Conservation (phyloP, 2,797 vertebrate species). For the Neomorphus geoffroyi region DNA sequence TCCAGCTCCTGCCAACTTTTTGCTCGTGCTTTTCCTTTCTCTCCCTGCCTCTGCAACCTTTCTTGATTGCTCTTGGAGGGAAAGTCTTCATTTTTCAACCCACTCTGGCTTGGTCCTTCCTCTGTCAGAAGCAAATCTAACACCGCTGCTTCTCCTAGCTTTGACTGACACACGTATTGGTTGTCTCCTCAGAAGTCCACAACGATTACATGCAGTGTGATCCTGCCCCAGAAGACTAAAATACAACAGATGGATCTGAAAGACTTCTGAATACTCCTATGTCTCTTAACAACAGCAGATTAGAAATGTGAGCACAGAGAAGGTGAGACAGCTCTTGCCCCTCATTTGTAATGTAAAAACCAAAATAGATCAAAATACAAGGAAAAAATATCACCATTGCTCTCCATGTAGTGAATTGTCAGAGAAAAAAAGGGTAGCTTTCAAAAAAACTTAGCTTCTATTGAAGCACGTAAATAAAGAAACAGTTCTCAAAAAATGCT, state of each 20-base stretch:
- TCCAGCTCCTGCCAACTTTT: not conserved
- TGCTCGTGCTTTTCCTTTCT: not conserved
- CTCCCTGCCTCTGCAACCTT: not conserved
- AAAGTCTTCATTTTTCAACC: not conserved
- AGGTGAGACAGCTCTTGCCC: not conserved
- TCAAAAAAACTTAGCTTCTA: not conserved
- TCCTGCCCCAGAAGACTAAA: not conserved
- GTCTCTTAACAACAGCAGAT: not conserved
- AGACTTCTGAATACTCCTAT: not conserved
- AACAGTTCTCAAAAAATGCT: not conserved
- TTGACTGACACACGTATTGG: accelerated
- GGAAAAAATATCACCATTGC: not conserved
- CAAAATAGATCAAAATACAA: not conserved
- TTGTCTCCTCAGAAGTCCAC: not conserved
- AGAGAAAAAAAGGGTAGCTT: not conserved
- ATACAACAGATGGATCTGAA: not conserved
- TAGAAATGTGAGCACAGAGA: not conserved
- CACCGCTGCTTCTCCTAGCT: not conserved
- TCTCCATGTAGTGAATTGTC: not conserved
- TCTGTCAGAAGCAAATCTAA: not conserved
- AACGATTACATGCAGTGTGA: not conserved
- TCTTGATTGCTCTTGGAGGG: not conserved
- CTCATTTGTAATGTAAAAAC: not conserved
- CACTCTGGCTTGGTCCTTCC: not conserved
- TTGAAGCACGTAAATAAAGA: not conserved